Conservation (phyloP, 2,888 invertebrate species). For the Tillus elongatus region DNA sequence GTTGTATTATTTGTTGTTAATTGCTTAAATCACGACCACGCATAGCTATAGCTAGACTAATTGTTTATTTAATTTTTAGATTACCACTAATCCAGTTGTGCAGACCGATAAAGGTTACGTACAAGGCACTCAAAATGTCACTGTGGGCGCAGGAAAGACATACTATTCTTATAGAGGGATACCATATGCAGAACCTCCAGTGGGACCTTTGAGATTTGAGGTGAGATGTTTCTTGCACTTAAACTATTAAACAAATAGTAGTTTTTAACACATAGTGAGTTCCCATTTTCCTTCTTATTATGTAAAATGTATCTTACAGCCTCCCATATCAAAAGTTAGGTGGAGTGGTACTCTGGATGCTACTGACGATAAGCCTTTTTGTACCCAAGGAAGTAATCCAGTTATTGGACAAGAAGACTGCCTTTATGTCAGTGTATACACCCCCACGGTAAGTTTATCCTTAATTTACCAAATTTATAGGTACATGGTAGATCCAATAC, state of each 20-base stretch:
- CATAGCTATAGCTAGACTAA: too few relatives aligned
- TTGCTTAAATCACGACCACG: too few relatives aligned
- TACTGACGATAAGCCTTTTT: slow-evolving; percentile 32
- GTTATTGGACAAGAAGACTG: slow-evolving; percentile 42
- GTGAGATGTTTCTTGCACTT: too few relatives aligned
- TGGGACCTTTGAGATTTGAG: slow-evolving; percentile 1
- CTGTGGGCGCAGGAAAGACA: too few relatives aligned
- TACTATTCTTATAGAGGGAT: slow-evolving; percentile 2
- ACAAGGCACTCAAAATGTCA: too few relatives aligned
- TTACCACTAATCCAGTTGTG: too few relatives aligned
- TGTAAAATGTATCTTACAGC: slow-evolving; percentile 19
- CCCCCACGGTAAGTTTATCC: slow-evolving; percentile 35
- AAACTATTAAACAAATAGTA: too few relatives aligned
- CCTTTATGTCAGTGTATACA: slow-evolving; percentile 43
- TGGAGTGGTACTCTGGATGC: slow-evolving; percentile 31
- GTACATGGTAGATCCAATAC: too few relatives aligned
- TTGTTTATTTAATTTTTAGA: too few relatives aligned
- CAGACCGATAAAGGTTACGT: too few relatives aligned
- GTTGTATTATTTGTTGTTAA: too few relatives aligned
- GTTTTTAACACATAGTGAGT: neutral
- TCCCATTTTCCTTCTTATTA: neutral
- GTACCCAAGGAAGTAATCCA: slow-evolving; percentile 34
- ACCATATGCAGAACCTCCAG: neutral
- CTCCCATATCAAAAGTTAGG: slow-evolving; percentile 20
- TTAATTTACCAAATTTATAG: too few relatives aligned